A percentile compares a stretch with the other conserved stretches of the same genome.
phyloP scores from a whole-genome alignment of 2,113 vertebrate genomes.

The Carollia perspicillata region DNA sequence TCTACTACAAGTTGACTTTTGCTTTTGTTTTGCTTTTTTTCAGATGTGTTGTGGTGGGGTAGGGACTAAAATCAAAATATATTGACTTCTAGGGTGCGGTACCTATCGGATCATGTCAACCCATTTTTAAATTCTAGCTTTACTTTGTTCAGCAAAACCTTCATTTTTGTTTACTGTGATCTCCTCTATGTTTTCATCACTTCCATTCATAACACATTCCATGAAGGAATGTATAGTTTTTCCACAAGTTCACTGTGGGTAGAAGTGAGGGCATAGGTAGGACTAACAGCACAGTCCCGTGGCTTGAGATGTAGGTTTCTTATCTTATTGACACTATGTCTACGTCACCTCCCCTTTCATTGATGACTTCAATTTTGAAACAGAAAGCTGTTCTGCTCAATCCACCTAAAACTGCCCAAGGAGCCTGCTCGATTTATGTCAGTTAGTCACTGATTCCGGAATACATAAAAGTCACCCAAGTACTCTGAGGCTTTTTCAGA shows the following conservation, averaged over 20 bases:
- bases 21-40: not conserved
- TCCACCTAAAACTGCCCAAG: not conserved
- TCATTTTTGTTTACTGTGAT: not conserved
- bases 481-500: not conserved
- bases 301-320: not conserved
- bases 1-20: too few relatives aligned
- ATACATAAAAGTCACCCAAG: constrained; percentile 12
- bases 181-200: not conserved
- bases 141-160: not conserved
- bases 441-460: not conserved
- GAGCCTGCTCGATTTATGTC: not conserved
- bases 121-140: not conserved
- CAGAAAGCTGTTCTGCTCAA: not conserved
- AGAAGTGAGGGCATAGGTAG: not conserved
- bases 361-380: not conserved
- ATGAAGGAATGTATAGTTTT: not conserved
- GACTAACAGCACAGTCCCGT: not conserved
- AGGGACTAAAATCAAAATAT: not conserved
- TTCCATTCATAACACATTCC: not conserved
- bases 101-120: not conserved
- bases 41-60: not conserved
- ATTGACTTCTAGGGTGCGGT: not conserved
- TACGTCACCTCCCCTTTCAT: not conserved
- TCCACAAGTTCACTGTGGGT: not conserved
- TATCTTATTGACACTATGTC: not conserved